These are phyloP conservation scores for Drosophila macrothrix DNA, from an alignment of 2,888 invertebrate species.

Conservation along the genomic window DNA sequence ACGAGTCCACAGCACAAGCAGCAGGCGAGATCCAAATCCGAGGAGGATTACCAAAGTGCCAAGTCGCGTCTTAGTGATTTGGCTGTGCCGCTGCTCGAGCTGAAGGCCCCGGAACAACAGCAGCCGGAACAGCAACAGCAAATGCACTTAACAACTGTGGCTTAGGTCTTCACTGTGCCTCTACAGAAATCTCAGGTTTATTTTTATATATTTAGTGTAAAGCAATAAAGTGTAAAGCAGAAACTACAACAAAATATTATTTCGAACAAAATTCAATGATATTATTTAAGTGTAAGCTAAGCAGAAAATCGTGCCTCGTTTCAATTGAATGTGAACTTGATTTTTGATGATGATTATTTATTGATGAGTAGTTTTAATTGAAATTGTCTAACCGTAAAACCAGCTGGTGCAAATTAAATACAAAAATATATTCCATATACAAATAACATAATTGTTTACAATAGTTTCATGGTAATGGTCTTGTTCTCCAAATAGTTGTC, in stretches of 20 bases:
- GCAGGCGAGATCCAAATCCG: slow-evolving; percentile 67
- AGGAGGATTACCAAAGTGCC: slow-evolving; percentile 82
- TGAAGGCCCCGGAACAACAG: slow-evolving; percentile 21
- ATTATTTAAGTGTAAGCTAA: slow-evolving; percentile 53
- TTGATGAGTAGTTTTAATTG: slow-evolving; percentile 25
- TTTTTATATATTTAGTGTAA: slow-evolving; percentile 50
- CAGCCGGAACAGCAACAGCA: slow-evolving; percentile 11
- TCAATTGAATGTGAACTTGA: slow-evolving; percentile 27
- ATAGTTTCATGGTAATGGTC: slow-evolving; percentile 88
- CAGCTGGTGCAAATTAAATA: slow-evolving; percentile 58
- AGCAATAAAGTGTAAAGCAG: not conserved
- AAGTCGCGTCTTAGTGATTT: slow-evolving; percentile 80
- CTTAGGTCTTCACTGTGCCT: slow-evolving; percentile 32
- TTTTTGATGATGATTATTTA: slow-evolving; percentile 23
- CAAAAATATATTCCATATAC: slow-evolving; percentile 36
- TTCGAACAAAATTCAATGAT: slow-evolving; percentile 50
- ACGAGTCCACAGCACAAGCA: slow-evolving; percentile 60
- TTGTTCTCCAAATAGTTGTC: slow-evolving; percentile 92
- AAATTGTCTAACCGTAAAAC: slow-evolving; percentile 48
- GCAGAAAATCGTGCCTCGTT: slow-evolving; percentile 69
- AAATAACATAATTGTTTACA: slow-evolving; percentile 42
- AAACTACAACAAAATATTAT: not conserved
- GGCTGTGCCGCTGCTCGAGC: slow-evolving; percentile 71
- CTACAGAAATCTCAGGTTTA: slow-evolving; percentile 75
- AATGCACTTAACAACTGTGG: slow-evolving; percentile 38